A percentile compares a stretch with the other conserved stretches of the same genome.
phyloP scores from a whole-genome alignment of 1,140 invertebrate species.

The Aphelenchoides fujianensis region DNA sequence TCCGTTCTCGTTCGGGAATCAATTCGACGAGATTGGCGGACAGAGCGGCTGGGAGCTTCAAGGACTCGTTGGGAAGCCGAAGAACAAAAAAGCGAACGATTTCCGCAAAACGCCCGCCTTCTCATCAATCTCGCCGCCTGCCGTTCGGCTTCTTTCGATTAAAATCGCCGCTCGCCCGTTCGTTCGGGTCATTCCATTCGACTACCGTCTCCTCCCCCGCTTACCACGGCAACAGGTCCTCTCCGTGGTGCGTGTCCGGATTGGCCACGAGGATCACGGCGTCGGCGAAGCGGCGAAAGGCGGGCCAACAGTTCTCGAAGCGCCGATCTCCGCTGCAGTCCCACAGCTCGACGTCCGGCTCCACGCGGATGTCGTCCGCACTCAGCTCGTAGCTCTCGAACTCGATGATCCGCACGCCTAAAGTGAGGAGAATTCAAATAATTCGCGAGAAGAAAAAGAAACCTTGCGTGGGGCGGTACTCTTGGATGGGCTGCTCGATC shows the following conservation, averaged over 20 bases:
- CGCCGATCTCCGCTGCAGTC: conserved; percentile 72
- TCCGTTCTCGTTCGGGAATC: too few relatives aligned
- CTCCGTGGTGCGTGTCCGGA: conserved; percentile 67
- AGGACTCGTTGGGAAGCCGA: too few relatives aligned
- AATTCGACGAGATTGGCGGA: too few relatives aligned
- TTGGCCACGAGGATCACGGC: conserved; percentile 76
- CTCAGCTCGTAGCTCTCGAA: conserved; percentile 69
- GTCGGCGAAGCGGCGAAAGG: conserved; percentile 70
- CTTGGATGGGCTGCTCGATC: conserved; percentile 67
- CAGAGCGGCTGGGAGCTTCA: too few relatives aligned
- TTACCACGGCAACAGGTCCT: conserved; percentile 71
- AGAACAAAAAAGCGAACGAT: too few relatives aligned
- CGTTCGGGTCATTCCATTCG: too few relatives aligned
- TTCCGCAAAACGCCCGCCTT: too few relatives aligned
- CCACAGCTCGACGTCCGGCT: conserved; percentile 72
- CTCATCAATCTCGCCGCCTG: too few relatives aligned
- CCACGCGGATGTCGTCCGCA: conserved; percentile 65
- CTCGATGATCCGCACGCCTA: conserved; percentile 69
- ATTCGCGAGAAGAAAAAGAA: conserved; percentile 60
- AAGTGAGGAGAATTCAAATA: conserved; percentile 27
- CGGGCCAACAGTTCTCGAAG: conserved; percentile 76
- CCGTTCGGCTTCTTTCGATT: too few relatives aligned
- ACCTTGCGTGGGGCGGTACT: conserved; percentile 71
- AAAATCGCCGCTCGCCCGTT: too few relatives aligned
- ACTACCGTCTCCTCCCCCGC: too few relatives aligned